phyloP scores from a whole-genome alignment of 2,797 vertebrate genomes.

The Malurus splendens region DNA sequence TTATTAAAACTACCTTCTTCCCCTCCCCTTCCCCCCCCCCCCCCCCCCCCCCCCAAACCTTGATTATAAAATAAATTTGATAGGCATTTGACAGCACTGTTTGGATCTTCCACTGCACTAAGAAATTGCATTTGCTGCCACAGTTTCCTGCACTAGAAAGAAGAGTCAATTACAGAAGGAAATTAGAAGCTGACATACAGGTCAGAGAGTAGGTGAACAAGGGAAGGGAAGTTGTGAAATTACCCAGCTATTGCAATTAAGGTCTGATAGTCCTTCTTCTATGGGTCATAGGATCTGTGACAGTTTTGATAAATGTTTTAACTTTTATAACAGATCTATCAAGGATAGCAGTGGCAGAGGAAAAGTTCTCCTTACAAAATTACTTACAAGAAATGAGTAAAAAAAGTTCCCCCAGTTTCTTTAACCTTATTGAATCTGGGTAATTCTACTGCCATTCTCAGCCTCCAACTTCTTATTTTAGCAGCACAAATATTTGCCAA shows the following conservation, averaged over 20 bases:
- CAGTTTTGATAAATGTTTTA: conserved; percentile 26
- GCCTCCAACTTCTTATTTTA: background rate
- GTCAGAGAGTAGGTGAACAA: background rate
- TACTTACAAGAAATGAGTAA: background rate
- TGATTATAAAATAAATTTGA: background rate
- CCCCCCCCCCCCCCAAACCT: background rate
- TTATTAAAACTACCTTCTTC: background rate
- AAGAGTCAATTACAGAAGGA: conserved; percentile 27
- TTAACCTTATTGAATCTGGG: background rate
- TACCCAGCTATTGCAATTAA: conserved; percentile 25
- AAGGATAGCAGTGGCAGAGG: background rate
- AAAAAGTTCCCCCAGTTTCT: background rate
- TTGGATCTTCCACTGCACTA: background rate
- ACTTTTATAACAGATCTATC: background rate
- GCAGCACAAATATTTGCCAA: background rate
- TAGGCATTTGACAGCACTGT: fast-evolving
- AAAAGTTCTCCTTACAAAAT: background rate
- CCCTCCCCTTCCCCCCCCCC: too few species aligned
- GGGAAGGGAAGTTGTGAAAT: conserved; percentile 9
- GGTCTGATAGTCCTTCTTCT: background rate
- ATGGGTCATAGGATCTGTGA: background rate
- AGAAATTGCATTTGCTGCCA: background rate
- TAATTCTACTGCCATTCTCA: background rate
- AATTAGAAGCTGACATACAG: conserved; percentile 28
- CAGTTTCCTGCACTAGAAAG: background rate